phyloP scores from a whole-genome alignment of 2,888 invertebrate genomes.

The Xanthostigma xanthostigma region DNA sequence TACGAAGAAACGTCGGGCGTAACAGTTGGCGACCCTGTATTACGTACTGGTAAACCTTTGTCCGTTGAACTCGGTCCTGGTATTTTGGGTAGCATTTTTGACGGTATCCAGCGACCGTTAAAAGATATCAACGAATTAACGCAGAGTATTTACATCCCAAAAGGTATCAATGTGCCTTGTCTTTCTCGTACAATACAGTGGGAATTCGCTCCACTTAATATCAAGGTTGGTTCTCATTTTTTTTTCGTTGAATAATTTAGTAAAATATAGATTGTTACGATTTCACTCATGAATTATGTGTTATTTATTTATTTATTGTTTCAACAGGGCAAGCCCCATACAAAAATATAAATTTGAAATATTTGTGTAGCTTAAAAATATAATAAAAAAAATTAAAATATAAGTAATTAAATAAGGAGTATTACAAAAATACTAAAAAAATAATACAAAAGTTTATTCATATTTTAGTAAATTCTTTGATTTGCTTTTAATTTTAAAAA shows the following conservation, averaged over 20 bases:
- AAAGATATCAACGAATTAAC: slow-evolving; percentile 92
- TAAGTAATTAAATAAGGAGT: no score
- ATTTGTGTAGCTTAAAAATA: no score
- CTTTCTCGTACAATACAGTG: slow-evolving; percentile 67
- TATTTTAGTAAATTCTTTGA: no score
- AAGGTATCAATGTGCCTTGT: slow-evolving; percentile 92
- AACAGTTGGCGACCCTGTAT: slow-evolving; percentile 97
- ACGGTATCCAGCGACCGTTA: slow-evolving; percentile 98
- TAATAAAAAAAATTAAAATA: no score
- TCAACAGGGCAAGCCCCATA: no score
- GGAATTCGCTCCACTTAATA: slow-evolving; percentile 82
- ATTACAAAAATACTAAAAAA: no score
- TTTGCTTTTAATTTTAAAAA: no score
- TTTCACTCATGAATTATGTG: background rate
- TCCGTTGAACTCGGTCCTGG: slow-evolving; percentile 99
- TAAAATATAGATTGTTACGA: no score
- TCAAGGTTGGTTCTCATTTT: slow-evolving; percentile 40
- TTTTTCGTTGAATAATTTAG: no score
- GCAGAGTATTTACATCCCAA: slow-evolving; percentile 97
- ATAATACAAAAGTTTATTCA: no score
- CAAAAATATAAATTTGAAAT: no score
- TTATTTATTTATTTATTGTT: no score
- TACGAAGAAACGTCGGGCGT: slow-evolving; percentile 96
- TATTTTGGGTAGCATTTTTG: slow-evolving; percentile 98
- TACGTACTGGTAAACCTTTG: slow-evolving; percentile 95